Conservation (phyloP, 2,113 vertebrate species). For the Verasper variegatus region DNA sequence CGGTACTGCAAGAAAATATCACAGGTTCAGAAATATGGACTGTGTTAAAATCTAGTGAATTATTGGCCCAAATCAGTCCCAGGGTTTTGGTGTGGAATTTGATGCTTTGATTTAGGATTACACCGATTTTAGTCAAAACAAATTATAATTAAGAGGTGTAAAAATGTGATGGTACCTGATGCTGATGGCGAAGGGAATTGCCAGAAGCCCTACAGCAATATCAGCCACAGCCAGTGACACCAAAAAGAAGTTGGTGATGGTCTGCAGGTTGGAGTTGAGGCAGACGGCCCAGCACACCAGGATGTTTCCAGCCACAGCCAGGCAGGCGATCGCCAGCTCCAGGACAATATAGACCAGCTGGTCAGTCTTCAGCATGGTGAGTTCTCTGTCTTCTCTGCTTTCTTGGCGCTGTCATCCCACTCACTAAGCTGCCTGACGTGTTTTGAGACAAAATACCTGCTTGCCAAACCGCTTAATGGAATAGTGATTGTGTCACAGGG, state of each 20-base stretch:
- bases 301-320: slow-evolving; percentile 93
- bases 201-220: slow-evolving; percentile 93
- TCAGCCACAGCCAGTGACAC: slow-evolving; percentile 94
- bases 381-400: slow-evolving; percentile 5
- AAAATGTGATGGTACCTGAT: slow-evolving; percentile 69
- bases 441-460: slow-evolving; percentile 40
- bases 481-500: slow-evolving; percentile 19
- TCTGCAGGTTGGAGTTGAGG: slow-evolving; percentile 95
- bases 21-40: not conserved
- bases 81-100: not conserved
- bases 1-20: slow-evolving; percentile 81
- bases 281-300: slow-evolving; percentile 96
- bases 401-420: slow-evolving; percentile 62
- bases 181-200: slow-evolving; percentile 93
- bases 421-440: slow-evolving; percentile 26
- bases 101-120: no score
- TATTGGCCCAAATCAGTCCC: not conserved
- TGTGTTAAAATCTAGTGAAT: not conserved
- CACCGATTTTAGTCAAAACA: no score
- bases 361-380: slow-evolving; percentile 82
- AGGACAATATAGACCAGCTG: slow-evolving; percentile 86
- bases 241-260: slow-evolving; percentile 96
- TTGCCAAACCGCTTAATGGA: slow-evolving; percentile 13
- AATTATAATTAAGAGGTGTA: no score
- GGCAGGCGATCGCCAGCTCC: slow-evolving; percentile 90